Evolutionary conservation across 30 jellyfish, hydroid and myxozoan genomes (phyloP), one percentile per base, ranked within the genome.

Genomic region (Hydractinia echinata): DNA sequence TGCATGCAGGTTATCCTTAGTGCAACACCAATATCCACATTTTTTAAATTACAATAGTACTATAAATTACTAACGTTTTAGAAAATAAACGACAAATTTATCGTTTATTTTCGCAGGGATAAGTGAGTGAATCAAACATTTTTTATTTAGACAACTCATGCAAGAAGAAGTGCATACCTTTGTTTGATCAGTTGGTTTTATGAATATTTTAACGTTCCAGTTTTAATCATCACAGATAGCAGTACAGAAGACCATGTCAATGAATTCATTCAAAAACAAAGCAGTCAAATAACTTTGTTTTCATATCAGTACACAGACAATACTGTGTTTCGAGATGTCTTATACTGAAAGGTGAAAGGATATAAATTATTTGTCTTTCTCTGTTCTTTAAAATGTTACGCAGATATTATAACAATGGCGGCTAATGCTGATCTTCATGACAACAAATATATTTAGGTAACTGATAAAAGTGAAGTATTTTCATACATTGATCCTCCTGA

Each of bases 311-410:
- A 30, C 16, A 64, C 19, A n/a, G 44, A 30, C 44, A 30, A 30
- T 30, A 30, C 44, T 30, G 2, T 30, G 44, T 30, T 30, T 30
- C 44, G 44, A 30, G 44, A 30, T 30, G 19, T 64, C 10, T 51
- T 64, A 7, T 1, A n/a, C 51, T 64, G 74, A 6, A 64, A 64
- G 39, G 74, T 51, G 39, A 4, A 64, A 44, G 19, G 39, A n/a
- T 51, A 64, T 7, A 64, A 64, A 64, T 51, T 64, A 51, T 64
- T 64, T 64, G 74, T 13, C 7, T 44, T 64, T 13, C 39, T 64
- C 74, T 64, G 74, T 64, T 64, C 74, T 51, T 7, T 13, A n/a
- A 51, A 64, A n/a, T 64, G 74, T 64, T 44, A 44, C 10, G 74
- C 39, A 51, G 16, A 64, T 7, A 51, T 13, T 64, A n/a, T 64